A percentile compares a stretch with the other conserved stretches of the same genome.
These are phyloP conservation scores for Sialia sialis DNA, from an alignment of 2,113 vertebrate genomes.

Conservation along the genomic window DNA sequence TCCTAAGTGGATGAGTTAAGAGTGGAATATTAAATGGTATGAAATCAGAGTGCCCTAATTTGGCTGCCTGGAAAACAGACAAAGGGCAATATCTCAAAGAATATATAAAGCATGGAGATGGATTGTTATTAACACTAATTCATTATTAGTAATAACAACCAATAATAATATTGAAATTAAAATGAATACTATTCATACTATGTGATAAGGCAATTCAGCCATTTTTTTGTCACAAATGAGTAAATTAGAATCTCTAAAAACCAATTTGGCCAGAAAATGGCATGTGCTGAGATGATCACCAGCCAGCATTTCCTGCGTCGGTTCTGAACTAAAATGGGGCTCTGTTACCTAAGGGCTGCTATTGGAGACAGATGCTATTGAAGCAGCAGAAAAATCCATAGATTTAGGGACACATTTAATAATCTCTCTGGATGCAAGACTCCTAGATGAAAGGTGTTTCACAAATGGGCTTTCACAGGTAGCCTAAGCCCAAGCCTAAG, in stretches of 20 bases:
- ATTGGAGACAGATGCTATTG: not conserved
- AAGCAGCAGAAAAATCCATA: not conserved
- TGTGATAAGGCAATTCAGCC: not conserved
- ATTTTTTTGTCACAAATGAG: not conserved
- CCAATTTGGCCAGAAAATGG: not conserved
- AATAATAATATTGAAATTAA: not conserved
- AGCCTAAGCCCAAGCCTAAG: not conserved
- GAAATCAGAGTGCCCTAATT: not conserved
- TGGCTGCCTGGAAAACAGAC: not conserved
- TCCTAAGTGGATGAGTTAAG: not conserved
- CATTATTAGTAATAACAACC: not conserved
- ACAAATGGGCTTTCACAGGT: not conserved
- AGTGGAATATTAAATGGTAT: slow-evolving; percentile 16
- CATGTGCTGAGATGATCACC: not conserved
- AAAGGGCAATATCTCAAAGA: not conserved
- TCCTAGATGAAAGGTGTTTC: not conserved
- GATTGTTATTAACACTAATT: not conserved
- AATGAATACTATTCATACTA: fast-evolving
- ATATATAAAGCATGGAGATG: not conserved
- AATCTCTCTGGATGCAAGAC: not conserved
- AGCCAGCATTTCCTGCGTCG: not conserved
- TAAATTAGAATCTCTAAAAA: not conserved
- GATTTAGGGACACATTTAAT: not conserved
- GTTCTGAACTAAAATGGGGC: not conserved
- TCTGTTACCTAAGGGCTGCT: not conserved